Evolutionary conservation across 2,113 vertebrate species (phyloP).

Genomic region (Pollachius pollachius): DNA sequence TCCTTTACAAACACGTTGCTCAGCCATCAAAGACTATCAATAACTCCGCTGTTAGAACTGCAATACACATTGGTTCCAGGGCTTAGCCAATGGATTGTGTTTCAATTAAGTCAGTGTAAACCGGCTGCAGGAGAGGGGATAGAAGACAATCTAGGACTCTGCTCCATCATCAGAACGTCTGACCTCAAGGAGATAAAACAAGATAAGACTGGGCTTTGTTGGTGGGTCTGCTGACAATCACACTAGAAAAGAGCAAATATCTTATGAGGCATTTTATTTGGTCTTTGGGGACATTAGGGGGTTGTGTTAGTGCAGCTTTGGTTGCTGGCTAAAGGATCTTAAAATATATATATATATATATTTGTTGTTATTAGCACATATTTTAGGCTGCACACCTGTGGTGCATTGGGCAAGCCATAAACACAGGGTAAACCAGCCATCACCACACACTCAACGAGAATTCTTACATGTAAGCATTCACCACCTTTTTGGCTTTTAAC

Average conservation of each 20-base stretch:
- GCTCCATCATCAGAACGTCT: conserved; percentile 43
- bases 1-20: conserved; percentile 61
- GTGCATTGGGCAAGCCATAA: too few relatives aligned
- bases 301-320: too few relatives aligned
- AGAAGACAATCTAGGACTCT: conserved; percentile 47
- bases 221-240: neutral
- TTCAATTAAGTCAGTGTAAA: conserved; percentile 42
- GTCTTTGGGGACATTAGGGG: neutral
- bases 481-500: too few relatives aligned
- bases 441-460: too few relatives aligned
- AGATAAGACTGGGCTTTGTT: neutral
- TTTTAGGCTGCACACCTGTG: too few relatives aligned
- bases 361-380: too few relatives aligned
- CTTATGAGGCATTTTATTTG: neutral
- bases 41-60: conserved; percentile 12
- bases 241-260: neutral
- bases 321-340: too few relatives aligned
- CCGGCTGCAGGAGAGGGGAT: conserved; percentile 10
- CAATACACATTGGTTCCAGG: conserved; percentile 19
- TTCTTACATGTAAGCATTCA: too few relatives aligned
- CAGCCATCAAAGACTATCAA: conserved; percentile 26
- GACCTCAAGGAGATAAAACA: neutral
- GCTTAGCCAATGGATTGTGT: conserved; percentile 40
- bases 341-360: too few relatives aligned
- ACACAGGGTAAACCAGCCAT: too few relatives aligned